Percentiles rank a stretch among this genome's conserved stretches.
Conservation (phyloP, 2,888 invertebrate genomes). For the Linnaemya tessellans region DNA sequence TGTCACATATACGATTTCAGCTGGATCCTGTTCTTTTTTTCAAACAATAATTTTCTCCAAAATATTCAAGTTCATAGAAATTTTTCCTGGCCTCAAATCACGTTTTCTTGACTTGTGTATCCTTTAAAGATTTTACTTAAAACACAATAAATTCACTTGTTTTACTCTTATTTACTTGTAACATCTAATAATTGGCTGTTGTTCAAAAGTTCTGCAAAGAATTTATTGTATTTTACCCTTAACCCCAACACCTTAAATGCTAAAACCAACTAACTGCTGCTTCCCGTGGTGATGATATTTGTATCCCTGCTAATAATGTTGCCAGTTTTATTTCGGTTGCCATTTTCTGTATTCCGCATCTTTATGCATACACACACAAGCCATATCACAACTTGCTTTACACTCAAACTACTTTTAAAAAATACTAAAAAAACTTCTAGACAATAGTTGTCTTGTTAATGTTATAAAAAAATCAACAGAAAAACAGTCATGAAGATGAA, state of each 20-base stretch:
- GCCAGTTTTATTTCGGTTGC: slow-evolving; percentile 40
- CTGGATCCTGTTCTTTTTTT: no score
- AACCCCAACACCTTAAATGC: slow-evolving; percentile 45
- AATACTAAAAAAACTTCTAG: slow-evolving; percentile 13
- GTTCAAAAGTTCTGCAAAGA: slow-evolving; percentile 21
- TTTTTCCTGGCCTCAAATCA: not conserved
- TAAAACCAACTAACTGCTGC: not conserved
- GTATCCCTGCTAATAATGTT: slow-evolving; percentile 49
- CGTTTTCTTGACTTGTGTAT: not conserved
- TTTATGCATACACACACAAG: not conserved
- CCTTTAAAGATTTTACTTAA: slow-evolving; percentile 30
- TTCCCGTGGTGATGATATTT: slow-evolving; percentile 41
- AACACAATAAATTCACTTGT: not conserved
- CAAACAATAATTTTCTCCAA: not conserved
- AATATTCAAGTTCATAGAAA: not conserved
- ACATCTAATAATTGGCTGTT: slow-evolving; percentile 57
- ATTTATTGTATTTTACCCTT: slow-evolving; percentile 32
- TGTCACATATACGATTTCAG: no score
- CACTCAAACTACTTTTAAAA: slow-evolving; percentile 13
- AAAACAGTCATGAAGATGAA: slow-evolving; percentile 34
- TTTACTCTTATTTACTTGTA: slow-evolving; percentile 1
- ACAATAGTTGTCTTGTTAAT: slow-evolving; percentile 61
- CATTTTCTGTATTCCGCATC: slow-evolving; percentile 20
- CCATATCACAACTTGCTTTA: slow-evolving; percentile 5
- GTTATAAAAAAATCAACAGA: not conserved